These are phyloP conservation scores for Plestiodon gilberti DNA, from an alignment of 2,113 vertebrate genomes.

Conservation along the genomic window DNA sequence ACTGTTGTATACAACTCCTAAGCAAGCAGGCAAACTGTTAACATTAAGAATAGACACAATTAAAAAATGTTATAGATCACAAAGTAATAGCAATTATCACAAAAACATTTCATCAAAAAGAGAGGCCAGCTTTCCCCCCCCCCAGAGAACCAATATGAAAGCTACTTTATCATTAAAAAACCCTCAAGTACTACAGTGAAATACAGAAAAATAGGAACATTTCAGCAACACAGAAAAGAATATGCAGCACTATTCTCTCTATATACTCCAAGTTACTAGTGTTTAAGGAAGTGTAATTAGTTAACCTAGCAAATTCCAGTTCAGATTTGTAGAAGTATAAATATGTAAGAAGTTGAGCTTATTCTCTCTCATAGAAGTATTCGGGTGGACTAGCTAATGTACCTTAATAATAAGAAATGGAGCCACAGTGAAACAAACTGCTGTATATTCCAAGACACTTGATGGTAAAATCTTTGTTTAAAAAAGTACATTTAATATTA, in stretches of 20 bases:
- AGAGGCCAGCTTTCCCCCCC: background rate
- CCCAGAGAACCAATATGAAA: background rate
- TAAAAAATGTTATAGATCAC: background rate
- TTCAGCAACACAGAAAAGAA: background rate
- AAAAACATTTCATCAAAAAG: background rate
- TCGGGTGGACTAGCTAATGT: background rate
- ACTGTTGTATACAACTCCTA: conserved; percentile 56
- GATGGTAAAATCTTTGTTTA: background rate
- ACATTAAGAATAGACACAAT: background rate
- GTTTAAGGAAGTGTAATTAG: background rate
- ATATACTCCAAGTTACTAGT: background rate
- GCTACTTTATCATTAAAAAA: background rate
- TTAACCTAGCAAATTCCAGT: background rate
- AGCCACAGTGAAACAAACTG: background rate
- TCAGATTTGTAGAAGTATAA: background rate
- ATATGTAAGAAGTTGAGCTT: background rate
- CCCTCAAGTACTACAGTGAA: background rate
- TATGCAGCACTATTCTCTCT: too few relatives aligned
- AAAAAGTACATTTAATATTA: background rate
- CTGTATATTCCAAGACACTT: background rate
- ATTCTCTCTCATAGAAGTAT: background rate
- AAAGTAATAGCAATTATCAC: background rate
- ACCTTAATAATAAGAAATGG: background rate
- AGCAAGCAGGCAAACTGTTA: conserved; percentile 20
- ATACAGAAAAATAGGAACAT: background rate